Evolutionary conservation across 2,113 vertebrate genomes (phyloP).

Genomic region (Thryonomys swinderianus): DNA sequence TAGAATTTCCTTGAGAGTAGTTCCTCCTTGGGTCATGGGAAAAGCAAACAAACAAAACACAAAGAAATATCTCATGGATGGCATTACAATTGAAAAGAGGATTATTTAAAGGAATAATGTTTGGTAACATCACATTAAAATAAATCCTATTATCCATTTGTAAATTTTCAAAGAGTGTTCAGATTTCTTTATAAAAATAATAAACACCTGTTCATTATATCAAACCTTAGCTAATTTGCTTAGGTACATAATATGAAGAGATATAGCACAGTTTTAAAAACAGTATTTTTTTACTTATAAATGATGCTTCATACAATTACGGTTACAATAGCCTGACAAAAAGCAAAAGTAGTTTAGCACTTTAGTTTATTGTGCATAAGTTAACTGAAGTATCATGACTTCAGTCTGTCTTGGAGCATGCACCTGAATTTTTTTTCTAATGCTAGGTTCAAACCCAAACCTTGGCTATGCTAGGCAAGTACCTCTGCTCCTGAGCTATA

Average conservation of each 20-base stretch:
- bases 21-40: constrained; percentile 72
- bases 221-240: constrained; percentile 47
- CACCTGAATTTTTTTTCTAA: background rate
- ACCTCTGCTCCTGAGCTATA: background rate
- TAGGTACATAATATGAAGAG: background rate
- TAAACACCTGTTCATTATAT: constrained; percentile 1
- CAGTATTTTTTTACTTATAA: background rate
- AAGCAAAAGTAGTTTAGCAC: constrained; percentile 6
- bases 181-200: constrained; percentile 66
- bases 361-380: constrained; percentile 37
- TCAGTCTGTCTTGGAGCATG: background rate
- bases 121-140: constrained; percentile 72
- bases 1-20: constrained; percentile 56
- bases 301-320: background rate
- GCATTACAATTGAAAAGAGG: constrained; percentile 44
- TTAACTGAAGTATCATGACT: constrained; percentile 35
- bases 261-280: background rate
- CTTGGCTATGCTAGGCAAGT: background rate
- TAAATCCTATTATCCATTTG: constrained; percentile 66
- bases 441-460: background rate
- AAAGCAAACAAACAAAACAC: constrained; percentile 71
- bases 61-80: constrained; percentile 57
- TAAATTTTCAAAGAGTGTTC: constrained; percentile 40
- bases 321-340: constrained; percentile 27
- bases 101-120: constrained; percentile 56